Base-by-base conservation (phyloP, 2,113 vertebrate genomes). In the Percina caprodes region DNA sequence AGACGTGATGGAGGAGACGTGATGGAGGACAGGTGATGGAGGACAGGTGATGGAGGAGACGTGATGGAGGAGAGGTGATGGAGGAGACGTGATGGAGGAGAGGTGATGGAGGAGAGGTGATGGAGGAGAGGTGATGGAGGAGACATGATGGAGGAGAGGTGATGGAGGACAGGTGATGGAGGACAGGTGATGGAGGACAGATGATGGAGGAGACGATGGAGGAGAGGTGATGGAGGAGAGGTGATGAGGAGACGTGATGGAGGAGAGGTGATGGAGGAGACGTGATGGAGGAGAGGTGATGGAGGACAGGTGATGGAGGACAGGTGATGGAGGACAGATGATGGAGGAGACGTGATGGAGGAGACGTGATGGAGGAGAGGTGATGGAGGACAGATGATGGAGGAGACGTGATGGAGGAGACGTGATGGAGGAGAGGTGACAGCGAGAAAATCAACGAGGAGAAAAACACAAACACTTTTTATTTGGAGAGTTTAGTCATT, bases 91-190 rank as follows among this genome's bases (percentile, higher is more conserved):
- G 79, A 79, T 11, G 55, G 78, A 67, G 54, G 56, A 35, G 65
- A 49, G 61, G 63, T 24, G 63, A 74, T n/a, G n/a, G n/a, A n/a
- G n/a, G n/a, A n/a, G n/a, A n/a, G n/a, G 79, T 76, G 79, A 79
- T 11, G 55, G 78, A 67, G 54, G 56, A 35, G 65, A 49, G 61
- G 63, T 24, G 63, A 74, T n/a, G n/a, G n/a, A n/a, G n/a, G n/a
- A n/a, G n/a, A n/a, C n/a, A 75, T 76, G 79, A 79, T 11, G 55
- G 78, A 67, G 54, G 56, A 35, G 65, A 49, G 61, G 63, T 24
- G 63, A 74, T n/a, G n/a, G n/a, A n/a, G n/a, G n/a, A n/a, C n/a
- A n/a, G n/a, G 79, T 76, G 79, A 79, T 11, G 55, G 78, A 67
- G 54, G 56, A 35, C 59, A 49, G 61, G 63, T 24, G 63, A 74